These are phyloP conservation scores for Caenorhabditis sinica DNA, from an alignment of 2,888 invertebrate species.

Conservation along the genomic window DNA sequence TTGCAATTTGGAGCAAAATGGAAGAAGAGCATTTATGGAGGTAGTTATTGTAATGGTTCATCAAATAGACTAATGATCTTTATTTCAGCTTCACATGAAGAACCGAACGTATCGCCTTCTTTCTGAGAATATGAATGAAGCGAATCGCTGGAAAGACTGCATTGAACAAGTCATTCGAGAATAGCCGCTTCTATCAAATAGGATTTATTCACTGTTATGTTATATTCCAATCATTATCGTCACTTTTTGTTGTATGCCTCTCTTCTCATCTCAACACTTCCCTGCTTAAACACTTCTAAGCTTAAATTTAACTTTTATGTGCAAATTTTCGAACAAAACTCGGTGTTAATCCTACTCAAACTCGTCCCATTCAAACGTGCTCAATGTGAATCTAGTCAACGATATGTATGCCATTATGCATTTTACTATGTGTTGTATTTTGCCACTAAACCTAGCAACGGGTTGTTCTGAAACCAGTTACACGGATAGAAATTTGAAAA, in stretches of 20 bases:
- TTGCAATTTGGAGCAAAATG: constrained; percentile 52
- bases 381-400: constrained; percentile 27
- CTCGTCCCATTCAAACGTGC: neutral
- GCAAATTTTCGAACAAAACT: neutral
- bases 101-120: constrained; percentile 49
- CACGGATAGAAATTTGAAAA: constrained; percentile 21
- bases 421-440: constrained; percentile 48
- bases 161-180: constrained; percentile 64
- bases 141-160: constrained; percentile 62
- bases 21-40: constrained; percentile 56
- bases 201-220: neutral
- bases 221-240: constrained; percentile 1
- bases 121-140: constrained; percentile 59
- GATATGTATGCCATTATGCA: constrained; percentile 45
- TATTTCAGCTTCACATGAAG: constrained; percentile 58
- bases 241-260: neutral
- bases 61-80: neutral
- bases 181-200: constrained; percentile 7
- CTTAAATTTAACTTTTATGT: neutral
- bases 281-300: no score
- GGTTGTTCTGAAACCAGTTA: constrained; percentile 37
- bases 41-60: constrained; percentile 10
- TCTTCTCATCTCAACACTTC: neutral
- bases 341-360: constrained; percentile 17
- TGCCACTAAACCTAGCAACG: constrained; percentile 25